Percentiles rank a stretch among this genome's conserved stretches.
Conservation (phyloP, 2,888 invertebrate species). For the Beris morrisii region DNA sequence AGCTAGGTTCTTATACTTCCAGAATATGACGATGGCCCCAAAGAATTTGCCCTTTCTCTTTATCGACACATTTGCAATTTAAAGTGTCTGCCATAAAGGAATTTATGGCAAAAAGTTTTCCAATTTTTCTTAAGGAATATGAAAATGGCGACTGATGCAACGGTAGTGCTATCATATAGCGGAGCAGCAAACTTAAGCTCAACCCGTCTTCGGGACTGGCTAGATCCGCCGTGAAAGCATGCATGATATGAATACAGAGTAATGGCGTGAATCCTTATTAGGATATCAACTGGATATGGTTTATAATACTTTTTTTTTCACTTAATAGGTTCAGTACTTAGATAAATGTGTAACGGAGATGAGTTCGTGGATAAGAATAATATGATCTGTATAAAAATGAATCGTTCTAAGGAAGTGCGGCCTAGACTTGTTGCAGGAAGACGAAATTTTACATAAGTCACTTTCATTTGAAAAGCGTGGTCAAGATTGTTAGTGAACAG, state of each 20-base stretch:
- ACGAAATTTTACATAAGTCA: too few species aligned
- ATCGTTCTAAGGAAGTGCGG: too few species aligned
- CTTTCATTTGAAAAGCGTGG: too few species aligned
- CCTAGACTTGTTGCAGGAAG: too few species aligned
- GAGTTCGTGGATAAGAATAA: too few species aligned
- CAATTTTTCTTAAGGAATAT: constrained; percentile 40
- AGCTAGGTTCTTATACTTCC: not conserved
- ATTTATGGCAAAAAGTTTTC: constrained; percentile 40
- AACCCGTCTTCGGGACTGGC: constrained; percentile 7
- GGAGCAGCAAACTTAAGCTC: not conserved
- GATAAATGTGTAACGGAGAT: too few species aligned
- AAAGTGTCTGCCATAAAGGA: constrained; percentile 39
- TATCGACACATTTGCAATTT: constrained; percentile 40
- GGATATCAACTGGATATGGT: constrained; percentile 28
- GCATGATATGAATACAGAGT: constrained; percentile 33
- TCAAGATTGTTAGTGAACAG: too few species aligned
- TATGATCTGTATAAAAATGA: too few species aligned
- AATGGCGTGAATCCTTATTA: constrained; percentile 30
- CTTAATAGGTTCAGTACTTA: too few species aligned
- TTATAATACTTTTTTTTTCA: constrained; percentile 14
- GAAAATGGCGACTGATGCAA: constrained; percentile 38
- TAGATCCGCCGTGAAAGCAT: constrained; percentile 24
- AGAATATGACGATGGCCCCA: constrained; percentile 2
- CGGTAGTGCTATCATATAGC: not conserved
- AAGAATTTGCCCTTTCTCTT: constrained; percentile 29